Conservation (phyloP, 92 coral and sea anemone genomes). For the Hydrozoanthus gracilis region DNA sequence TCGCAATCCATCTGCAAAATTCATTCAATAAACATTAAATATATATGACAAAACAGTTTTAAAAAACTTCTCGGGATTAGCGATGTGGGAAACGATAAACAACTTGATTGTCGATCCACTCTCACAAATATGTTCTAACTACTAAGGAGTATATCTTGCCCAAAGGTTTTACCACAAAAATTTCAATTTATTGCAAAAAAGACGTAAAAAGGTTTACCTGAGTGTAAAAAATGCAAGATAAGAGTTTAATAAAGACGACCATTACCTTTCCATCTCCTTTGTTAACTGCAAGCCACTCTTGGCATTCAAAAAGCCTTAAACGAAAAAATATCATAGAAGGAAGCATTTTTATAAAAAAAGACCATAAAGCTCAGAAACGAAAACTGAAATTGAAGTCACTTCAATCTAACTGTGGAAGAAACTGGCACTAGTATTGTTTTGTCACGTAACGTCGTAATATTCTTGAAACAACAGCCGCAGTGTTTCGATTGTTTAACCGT, state of each 20-base stretch:
- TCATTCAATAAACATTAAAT: neutral
- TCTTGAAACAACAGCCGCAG: too few relatives aligned
- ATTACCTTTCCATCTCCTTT: conserved; percentile 75
- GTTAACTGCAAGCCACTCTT: conserved; percentile 87
- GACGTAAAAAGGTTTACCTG: neutral
- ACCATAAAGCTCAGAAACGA: neutral
- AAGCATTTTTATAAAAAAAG: neutral
- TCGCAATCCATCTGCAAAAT: conserved; percentile 36
- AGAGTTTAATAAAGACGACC: neutral
- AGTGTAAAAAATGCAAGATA: neutral
- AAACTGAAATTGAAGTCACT: too few relatives aligned
- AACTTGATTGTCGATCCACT: too few relatives aligned
- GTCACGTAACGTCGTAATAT: too few relatives aligned
- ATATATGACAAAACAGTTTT: neutral
- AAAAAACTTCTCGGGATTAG: neutral
- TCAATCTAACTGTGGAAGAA: too few relatives aligned
- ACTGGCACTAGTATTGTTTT: too few relatives aligned
- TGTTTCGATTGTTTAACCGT: too few relatives aligned
- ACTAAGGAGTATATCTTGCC: too few relatives aligned
- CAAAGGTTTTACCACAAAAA: too few relatives aligned
- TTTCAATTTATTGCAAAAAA: neutral
- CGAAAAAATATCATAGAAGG: neutral
- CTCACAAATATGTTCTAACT: too few relatives aligned
- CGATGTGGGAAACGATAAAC: too few relatives aligned
- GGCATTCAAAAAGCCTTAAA: conserved; percentile 74